Percentiles rank a stretch among this genome's conserved stretches.
Evolutionary conservation across 2,888 invertebrate species (phyloP).

Genomic region (Volucella inflata): DNA sequence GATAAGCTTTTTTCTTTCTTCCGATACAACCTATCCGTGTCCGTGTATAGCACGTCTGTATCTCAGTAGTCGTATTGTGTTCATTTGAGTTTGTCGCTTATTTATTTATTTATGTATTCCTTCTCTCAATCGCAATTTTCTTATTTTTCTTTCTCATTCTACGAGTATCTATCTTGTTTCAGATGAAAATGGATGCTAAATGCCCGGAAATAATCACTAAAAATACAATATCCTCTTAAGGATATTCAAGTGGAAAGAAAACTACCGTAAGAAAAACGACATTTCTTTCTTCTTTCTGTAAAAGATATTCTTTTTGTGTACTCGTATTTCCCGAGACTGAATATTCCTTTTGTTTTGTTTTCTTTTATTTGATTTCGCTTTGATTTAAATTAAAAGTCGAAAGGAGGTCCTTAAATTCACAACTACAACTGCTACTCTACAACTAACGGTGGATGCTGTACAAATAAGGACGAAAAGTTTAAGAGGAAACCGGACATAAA

Average conservation of each 20-base stretch:
- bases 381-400: conserved; percentile 56
- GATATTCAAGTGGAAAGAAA: conserved; percentile 68
- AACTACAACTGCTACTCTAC: too few species aligned
- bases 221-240: conserved; percentile 73
- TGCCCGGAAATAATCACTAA: conserved; percentile 70
- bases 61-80: conserved; percentile 23
- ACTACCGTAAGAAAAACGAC: conserved; percentile 31
- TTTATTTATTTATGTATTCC: conserved; percentile 54
- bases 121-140: conserved; percentile 4
- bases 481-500: conserved; percentile 5
- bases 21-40: background rate
- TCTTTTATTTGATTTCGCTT: conserved; percentile 1
- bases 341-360: conserved; percentile 20
- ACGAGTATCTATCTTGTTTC: conserved; percentile 48
- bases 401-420: conserved; percentile 12
- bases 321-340: conserved; percentile 41
- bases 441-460: conserved; percentile 37
- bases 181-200: conserved; percentile 73
- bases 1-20: background rate
- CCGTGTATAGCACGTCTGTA: conserved; percentile 35
- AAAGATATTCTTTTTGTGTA: conserved; percentile 24
- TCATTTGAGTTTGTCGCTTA: conserved; percentile 49
- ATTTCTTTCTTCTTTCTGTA: background rate
- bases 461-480: conserved; percentile 47
- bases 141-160: conserved; percentile 10